Evolutionary conservation across 2,797 vertebrate genomes (phyloP), one percentile per base, ranked within the genome.

Genomic region (Tympanoctomys barrerae): DNA sequence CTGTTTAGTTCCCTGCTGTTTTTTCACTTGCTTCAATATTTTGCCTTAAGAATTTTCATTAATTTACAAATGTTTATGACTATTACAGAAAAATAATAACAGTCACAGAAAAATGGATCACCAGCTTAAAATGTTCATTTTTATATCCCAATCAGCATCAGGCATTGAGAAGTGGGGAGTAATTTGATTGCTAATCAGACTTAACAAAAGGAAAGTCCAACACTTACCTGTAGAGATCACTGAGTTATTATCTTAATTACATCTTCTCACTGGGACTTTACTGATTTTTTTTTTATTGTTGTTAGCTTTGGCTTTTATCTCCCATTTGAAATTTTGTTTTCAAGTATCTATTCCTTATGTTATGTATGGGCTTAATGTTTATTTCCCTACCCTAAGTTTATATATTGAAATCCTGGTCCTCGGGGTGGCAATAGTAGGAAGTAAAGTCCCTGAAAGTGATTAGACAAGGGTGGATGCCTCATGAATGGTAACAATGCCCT

Each of bases 71-170:
- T 96, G 82, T 93, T 96, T 95, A 92, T 94, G 87, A 86, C 83
- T 91, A 94, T 90, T 93, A 85, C 31, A 97, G 94, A 91, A 97
- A 97, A 96, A 97, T 94, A 96, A 91, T 96, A 96, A 96, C 89
- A 83, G 61, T 85, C 70, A 87, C 33, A 89, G 49, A 79, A 96
- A 96, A 97, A 97, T 95, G 83, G 87, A 94, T 94, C 85, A 89
- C 64, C 79, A 90, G 82, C 78, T 93, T 94, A 84, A 96, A 95
- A 87, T 90, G 64, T 94, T 94, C 57, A 33, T 62, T 96, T 96
- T 95, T 92, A 77, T 91, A 59, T 39, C 31, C 16, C 80, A 93
- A 77, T 89, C 61, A 92, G 24, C 59, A 7, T 77, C 80, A 93
- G 90, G 79, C 66, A 70, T 87, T 57, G 85, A 92, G 64, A 93